Evolutionary conservation across 2,888 invertebrate species (phyloP).

Genomic region (Carcina quercana): DNA sequence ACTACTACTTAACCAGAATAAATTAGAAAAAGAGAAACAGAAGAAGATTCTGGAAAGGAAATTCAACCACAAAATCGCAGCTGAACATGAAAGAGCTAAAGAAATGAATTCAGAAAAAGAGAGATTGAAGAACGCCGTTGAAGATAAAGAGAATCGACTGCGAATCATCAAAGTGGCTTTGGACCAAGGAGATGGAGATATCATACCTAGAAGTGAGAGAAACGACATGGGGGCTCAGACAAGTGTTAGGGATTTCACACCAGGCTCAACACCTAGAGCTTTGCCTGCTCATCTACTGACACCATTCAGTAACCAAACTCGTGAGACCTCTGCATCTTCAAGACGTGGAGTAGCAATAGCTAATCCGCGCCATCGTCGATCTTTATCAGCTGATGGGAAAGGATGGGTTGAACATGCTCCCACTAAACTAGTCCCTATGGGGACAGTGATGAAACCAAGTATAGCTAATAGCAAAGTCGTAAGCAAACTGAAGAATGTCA

Average conservation of each 20-base stretch:
- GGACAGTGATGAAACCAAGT: conserved; percentile 92
- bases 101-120: conserved; percentile 72
- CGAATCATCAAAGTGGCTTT: conserved; percentile 58
- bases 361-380: conserved; percentile 84
- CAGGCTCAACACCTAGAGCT: conserved; percentile 60
- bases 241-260: conserved; percentile 48
- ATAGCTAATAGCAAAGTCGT: conserved; percentile 89
- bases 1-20: conserved; percentile 75
- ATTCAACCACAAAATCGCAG: conserved; percentile 77
- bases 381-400: conserved; percentile 84
- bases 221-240: conserved; percentile 55
- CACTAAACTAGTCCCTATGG: conserved; percentile 83
- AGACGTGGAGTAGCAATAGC: conserved; percentile 79
- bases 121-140: conserved; percentile 43
- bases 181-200: conserved; percentile 41
- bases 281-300: conserved; percentile 59
- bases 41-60: conserved; percentile 75
- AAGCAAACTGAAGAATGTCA: conserved; percentile 85
- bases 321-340: conserved; percentile 48
- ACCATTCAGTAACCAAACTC: conserved; percentile 40
- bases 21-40: conserved; percentile 78
- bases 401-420: conserved; percentile 94
- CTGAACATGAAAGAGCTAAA: conserved; percentile 83
- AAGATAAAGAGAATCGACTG: conserved; percentile 62
- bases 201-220: conserved; percentile 26